phyloP scores from a whole-genome alignment of 2,797 vertebrate genomes.

The Galago senegalensis region DNA sequence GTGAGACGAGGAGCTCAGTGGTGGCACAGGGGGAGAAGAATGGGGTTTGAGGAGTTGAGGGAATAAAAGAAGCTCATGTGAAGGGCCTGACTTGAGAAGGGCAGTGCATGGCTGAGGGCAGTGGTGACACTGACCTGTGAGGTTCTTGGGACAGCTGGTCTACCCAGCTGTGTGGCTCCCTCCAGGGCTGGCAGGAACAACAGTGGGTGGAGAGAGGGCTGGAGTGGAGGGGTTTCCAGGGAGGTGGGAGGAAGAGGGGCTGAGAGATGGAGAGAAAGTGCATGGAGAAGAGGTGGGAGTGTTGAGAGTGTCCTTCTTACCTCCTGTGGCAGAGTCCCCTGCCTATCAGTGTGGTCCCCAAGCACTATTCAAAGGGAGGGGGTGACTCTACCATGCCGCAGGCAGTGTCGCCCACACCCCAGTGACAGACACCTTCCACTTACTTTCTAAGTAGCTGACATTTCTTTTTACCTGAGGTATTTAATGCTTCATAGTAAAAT shows the following conservation, averaged over 20 bases:
- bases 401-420: neutral
- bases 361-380: neutral
- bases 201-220: too few relatives aligned
- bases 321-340: too few relatives aligned
- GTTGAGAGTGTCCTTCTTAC: neutral
- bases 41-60: neutral
- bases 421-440: constrained; percentile 59
- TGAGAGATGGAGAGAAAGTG: accelerated
- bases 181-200: neutral
- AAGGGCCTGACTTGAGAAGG: neutral
- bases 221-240: neutral
- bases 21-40: neutral
- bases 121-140: neutral
- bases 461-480: neutral
- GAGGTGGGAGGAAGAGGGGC: neutral
- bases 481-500: too few relatives aligned
- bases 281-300: neutral
- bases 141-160: neutral
- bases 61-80: neutral
- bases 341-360: neutral
- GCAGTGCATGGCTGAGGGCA: neutral
- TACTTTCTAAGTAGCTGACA: constrained; percentile 61
- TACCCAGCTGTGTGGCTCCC: neutral
- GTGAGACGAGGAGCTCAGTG: neutral
- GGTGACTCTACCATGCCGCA: constrained; percentile 20